Evolutionary conservation across 2,113 vertebrate species (phyloP).

Genomic region (Erinaceus europaeus): DNA sequence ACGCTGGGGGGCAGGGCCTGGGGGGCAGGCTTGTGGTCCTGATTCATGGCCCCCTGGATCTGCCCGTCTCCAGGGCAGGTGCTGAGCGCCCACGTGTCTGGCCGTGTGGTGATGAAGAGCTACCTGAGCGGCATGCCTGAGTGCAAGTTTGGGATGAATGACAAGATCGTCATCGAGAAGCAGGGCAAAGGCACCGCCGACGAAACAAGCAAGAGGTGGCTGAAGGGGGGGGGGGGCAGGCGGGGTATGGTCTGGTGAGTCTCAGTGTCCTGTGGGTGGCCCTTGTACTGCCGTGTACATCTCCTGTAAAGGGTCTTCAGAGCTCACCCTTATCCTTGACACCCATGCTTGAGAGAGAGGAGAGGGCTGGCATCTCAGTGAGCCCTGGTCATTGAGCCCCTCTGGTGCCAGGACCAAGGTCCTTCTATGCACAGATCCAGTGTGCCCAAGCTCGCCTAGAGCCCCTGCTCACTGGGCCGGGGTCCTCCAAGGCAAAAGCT

Average conservation of each 20-base stretch:
- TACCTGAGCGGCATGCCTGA: slow-evolving; percentile 99
- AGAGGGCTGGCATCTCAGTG: neutral
- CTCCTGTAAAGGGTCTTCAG: no score
- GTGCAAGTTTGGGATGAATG: slow-evolving; percentile 99
- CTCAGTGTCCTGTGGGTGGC: no score
- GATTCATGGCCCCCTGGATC: neutral
- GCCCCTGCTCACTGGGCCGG: neutral
- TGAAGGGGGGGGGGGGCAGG: neutral
- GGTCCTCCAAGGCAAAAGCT: neutral
- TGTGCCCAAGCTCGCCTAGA: neutral
- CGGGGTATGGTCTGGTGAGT: no score
- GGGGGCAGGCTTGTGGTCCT: neutral
- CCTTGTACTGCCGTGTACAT: no score
- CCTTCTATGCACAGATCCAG: neutral
- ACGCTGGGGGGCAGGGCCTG: neutral
- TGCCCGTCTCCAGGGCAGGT: slow-evolving; percentile 90
- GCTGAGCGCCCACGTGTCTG: slow-evolving; percentile 97
- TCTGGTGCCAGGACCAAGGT: neutral
- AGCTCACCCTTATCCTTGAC: no score
- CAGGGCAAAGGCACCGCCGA: slow-evolving; percentile 97
- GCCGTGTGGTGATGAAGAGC: slow-evolving; percentile 99
- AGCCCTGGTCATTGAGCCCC: no score
- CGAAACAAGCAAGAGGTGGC: slow-evolving; percentile 90
- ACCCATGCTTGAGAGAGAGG: neutral
- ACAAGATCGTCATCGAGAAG: slow-evolving; percentile 99